These are phyloP conservation scores for Habroteleia sp. DNA, from an alignment of 2,888 invertebrate genomes.

Conservation along the genomic window DNA sequence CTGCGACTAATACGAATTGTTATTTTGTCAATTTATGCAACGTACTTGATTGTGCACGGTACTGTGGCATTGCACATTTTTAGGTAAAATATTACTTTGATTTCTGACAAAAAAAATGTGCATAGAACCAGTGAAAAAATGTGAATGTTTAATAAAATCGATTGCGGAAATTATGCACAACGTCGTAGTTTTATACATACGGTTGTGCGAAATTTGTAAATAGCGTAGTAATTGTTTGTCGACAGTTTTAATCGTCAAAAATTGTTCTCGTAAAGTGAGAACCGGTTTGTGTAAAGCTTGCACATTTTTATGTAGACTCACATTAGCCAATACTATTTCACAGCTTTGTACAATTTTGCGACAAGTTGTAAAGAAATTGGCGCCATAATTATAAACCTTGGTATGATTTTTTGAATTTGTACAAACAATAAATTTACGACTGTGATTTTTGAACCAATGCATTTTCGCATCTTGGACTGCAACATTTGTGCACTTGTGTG, in stretches of 20 bases:
- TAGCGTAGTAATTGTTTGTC: constrained; percentile 3
- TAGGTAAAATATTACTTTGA: neutral
- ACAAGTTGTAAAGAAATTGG: too few relatives aligned
- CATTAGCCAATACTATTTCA: neutral
- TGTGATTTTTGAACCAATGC: too few relatives aligned
- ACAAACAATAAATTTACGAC: too few relatives aligned
- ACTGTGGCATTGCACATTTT: neutral
- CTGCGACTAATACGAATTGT: neutral
- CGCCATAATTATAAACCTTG: too few relatives aligned
- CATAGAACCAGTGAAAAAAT: neutral
- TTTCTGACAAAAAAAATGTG: too few relatives aligned
- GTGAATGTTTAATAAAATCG: constrained; percentile 1
- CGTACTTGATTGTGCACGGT: constrained; percentile 7
- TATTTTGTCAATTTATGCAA: constrained; percentile 14
- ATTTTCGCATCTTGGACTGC: neutral
- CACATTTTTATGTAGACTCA: neutral
- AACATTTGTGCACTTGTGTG: neutral
- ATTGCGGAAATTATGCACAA: constrained; percentile 1
- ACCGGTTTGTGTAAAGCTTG: neutral
- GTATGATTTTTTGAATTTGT: too few relatives aligned
- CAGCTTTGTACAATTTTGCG: neutral
- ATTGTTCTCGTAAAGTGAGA: neutral
- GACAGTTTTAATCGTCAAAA: neutral
- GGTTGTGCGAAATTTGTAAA: constrained; percentile 20
- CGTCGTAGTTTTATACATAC: constrained; percentile 8